These are phyloP conservation scores for Caenorhabditis inopinata DNA, from an alignment of 1,140 invertebrate genomes.

Conservation along the genomic window DNA sequence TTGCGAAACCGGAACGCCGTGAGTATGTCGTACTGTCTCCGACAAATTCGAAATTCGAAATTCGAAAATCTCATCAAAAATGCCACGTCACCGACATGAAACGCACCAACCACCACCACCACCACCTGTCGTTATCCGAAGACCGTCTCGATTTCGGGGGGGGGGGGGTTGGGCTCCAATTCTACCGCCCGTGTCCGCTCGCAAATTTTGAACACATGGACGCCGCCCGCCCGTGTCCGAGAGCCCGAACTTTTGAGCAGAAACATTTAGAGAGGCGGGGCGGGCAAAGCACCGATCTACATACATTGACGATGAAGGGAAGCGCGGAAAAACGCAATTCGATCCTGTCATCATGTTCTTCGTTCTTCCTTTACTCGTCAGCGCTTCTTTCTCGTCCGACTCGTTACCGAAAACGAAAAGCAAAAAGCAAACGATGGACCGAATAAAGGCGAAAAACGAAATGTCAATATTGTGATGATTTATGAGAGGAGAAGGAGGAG, in stretches of 20 bases:
- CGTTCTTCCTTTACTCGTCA: background rate
- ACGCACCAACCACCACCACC: too few species aligned
- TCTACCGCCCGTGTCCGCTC: background rate
- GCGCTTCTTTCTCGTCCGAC: background rate
- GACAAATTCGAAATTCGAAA: background rate
- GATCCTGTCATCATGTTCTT: conserved; percentile 34
- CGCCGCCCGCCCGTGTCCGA: too few species aligned
- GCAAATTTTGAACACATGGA: background rate
- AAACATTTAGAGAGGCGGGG: background rate
- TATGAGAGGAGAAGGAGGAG: background rate
- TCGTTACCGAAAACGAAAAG: background rate
- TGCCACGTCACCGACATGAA: background rate
- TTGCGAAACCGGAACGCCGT: too few species aligned
- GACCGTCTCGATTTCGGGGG: too few species aligned
- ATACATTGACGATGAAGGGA: conserved; percentile 19
- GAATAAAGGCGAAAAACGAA: conserved; percentile 34
- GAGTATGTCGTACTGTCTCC: background rate
- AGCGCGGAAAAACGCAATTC: background rate
- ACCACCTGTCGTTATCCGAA: too few species aligned
- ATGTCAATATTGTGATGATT: conserved; percentile 34
- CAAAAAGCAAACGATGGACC: background rate
- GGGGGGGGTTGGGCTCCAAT: background rate
- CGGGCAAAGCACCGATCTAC: background rate
- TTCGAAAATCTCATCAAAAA: conserved; percentile 14
- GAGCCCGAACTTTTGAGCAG: too few species aligned